Evolutionary conservation across 2,797 vertebrate species (phyloP).

Genomic region (Lateolabrax maculatus): DNA sequence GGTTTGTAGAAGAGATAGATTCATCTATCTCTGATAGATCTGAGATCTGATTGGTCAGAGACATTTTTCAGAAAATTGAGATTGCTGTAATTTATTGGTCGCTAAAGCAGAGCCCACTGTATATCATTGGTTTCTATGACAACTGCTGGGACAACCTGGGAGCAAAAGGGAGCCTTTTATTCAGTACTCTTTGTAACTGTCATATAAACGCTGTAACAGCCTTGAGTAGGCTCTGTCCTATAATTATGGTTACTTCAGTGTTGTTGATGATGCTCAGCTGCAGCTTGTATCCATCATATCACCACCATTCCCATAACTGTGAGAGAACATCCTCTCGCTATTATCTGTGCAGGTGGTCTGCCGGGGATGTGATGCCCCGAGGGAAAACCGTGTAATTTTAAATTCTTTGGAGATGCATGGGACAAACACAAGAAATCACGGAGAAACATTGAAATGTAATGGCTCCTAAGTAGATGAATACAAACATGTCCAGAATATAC

Average conservation of each 20-base stretch:
- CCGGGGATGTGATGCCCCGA: conserved; percentile 20
- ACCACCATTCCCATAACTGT: conserved; percentile 46
- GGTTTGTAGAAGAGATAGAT: neutral
- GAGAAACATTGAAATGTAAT: conserved; percentile 35
- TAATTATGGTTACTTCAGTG: conserved; percentile 60
- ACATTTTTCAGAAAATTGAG: conserved; percentile 10
- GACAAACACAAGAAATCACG: conserved; percentile 33
- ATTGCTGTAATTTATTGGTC: conserved; percentile 13
- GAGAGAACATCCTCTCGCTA: conserved; percentile 42
- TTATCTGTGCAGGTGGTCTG: conserved; percentile 59
- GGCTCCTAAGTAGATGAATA: conserved; percentile 47
- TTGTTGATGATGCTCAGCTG: conserved; percentile 65
- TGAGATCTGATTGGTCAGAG: conserved; percentile 6
- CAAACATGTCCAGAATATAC: conserved; percentile 37
- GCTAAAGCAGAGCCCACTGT: conserved; percentile 4
- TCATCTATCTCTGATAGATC: conserved; percentile 9
- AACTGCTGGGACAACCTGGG: conserved; percentile 20
- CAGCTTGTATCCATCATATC: conserved; percentile 57
- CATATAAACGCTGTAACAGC: conserved; percentile 51
- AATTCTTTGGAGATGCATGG: conserved; percentile 40
- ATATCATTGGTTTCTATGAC: conserved; percentile 53
- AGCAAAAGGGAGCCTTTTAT: conserved; percentile 28
- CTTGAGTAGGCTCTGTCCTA: conserved; percentile 55
- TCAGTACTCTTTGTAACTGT: conserved; percentile 42
- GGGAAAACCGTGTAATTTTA: conserved; percentile 54